A percentile compares a stretch with the other conserved stretches of the same genome.
These are phyloP conservation scores for Entelurus aequoreus DNA, from an alignment of 2,113 vertebrate species.

Conservation along the genomic window DNA sequence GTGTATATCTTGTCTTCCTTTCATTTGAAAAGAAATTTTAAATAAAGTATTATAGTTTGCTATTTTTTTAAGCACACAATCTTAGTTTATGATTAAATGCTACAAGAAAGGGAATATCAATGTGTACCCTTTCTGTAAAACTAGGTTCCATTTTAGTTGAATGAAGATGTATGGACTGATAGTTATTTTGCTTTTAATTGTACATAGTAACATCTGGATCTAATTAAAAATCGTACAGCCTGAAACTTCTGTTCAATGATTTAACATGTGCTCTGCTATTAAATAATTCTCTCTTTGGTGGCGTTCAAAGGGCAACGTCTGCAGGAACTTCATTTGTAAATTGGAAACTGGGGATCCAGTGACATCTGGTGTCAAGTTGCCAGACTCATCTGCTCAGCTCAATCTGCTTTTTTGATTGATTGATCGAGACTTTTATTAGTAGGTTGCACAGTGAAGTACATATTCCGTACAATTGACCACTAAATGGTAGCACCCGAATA, in stretches of 20 bases:
- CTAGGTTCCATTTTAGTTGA: conserved; percentile 59
- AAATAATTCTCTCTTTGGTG: background rate
- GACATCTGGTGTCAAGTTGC: conserved; percentile 31
- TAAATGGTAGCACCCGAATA: no score
- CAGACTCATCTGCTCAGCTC: no score
- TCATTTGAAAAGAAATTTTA: conserved; percentile 77
- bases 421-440: no score
- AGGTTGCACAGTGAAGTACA: no score
- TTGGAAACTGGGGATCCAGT: conserved; percentile 8
- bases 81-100: conserved; percentile 67
- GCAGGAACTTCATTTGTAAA: background rate
- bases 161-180: conserved; percentile 63
- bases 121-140: conserved; percentile 59
- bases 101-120: conserved; percentile 59
- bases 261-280: background rate
- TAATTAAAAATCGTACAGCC: conserved; percentile 70
- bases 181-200: conserved; percentile 64
- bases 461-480: no score
- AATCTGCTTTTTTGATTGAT: no score
- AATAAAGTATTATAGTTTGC: conserved; percentile 88
- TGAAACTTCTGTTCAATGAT: conserved; percentile 13
- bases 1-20: conserved; percentile 85
- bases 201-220: conserved; percentile 67
- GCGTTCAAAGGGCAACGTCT: background rate
- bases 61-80: conserved; percentile 77